Percentiles rank a stretch among this genome's conserved stretches.
phyloP scores from a whole-genome alignment of 92 coral and sea anemone genomes.

The Porites lobata region DNA sequence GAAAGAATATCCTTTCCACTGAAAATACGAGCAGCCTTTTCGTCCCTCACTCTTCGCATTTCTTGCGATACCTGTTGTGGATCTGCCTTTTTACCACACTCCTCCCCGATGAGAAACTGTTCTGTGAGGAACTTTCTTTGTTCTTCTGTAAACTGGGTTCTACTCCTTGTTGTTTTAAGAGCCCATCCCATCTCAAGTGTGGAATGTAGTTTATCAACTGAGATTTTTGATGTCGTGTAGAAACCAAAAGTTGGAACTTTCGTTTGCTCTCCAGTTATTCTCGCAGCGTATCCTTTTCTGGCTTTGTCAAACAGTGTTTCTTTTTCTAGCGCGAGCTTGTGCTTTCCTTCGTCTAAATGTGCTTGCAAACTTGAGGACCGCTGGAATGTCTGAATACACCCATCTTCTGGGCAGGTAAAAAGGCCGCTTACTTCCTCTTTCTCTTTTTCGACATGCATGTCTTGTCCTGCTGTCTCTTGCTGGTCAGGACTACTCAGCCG shows the following conservation, averaged over 20 bases:
- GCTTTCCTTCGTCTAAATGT: slow-evolving; percentile 40
- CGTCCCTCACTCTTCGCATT: slow-evolving; percentile 38
- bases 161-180: slow-evolving; percentile 29
- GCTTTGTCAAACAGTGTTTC: slow-evolving; percentile 59
- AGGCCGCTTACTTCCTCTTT: no score
- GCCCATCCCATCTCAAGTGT: slow-evolving; percentile 57
- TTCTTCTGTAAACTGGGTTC: slow-evolving; percentile 3
- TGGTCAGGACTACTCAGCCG: background rate
- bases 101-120: slow-evolving; percentile 43
- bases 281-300: slow-evolving; percentile 52
- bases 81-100: slow-evolving; percentile 32
- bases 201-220: background rate
- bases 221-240: background rate
- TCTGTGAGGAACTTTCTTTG: slow-evolving; percentile 2
- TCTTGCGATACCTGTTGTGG: slow-evolving; percentile 38
- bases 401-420: no score
- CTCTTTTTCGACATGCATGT: no score
- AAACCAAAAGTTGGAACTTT: slow-evolving; percentile 49
- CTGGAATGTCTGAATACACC: background rate
- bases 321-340: slow-evolving; percentile 41
- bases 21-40: slow-evolving; percentile 35
- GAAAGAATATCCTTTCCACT: slow-evolving; percentile 41
- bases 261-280: slow-evolving; percentile 39
- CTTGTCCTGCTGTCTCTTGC: slow-evolving; percentile 18
- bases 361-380: slow-evolving; percentile 34